Evolutionary conservation across 2,797 vertebrate genomes (phyloP), one percentile per base, ranked within the genome.

Genomic region (Lithobates sylvaticus): DNA sequence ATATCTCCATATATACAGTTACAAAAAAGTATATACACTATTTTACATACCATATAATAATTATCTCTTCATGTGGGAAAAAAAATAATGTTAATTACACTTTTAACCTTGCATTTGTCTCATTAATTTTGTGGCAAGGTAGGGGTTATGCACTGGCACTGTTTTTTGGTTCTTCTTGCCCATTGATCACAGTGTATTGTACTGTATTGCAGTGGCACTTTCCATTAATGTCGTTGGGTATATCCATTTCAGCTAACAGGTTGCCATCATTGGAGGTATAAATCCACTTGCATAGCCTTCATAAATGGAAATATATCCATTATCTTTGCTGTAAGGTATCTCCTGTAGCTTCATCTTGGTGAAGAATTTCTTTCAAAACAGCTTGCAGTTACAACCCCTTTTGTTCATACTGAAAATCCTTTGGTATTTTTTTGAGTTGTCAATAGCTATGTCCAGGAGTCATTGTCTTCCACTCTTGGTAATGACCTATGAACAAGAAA

Each of bases 1-100:
- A 78, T 75, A 50, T 87, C 27, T 36, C 21, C 42, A 61, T 87
- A 78, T 87, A 87, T 87, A 87, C 72, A 86, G 34, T 69, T 78
- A 50, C 47, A 91, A 67, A 23, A 90, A 87, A 84, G 76, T 89
- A 88, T 90, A 79, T 92, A 92, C 90, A 87, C 42, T 83, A 78
- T 54, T 78, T 67, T 78, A 79, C 78, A 72, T 89, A 67, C 89
- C 13, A 90, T 65, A 87, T 89, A 84, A 42, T 90, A 54, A 16
- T 13, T 69, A 47, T 89, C 83, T 89, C 80, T 91, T 88, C 85
- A 77, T 88, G 78, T 89, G 84, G 89, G 5, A 84, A 89, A 89
- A 91, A 89, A 92, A 88, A 79, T 15, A 89, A 91, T 91, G 89
- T 90, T 90, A 89, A 90, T 90, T 89, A 91, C 61, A 81, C 68